Conservation (phyloP, 2,888 invertebrate species). For the Oeneis ivallda region DNA sequence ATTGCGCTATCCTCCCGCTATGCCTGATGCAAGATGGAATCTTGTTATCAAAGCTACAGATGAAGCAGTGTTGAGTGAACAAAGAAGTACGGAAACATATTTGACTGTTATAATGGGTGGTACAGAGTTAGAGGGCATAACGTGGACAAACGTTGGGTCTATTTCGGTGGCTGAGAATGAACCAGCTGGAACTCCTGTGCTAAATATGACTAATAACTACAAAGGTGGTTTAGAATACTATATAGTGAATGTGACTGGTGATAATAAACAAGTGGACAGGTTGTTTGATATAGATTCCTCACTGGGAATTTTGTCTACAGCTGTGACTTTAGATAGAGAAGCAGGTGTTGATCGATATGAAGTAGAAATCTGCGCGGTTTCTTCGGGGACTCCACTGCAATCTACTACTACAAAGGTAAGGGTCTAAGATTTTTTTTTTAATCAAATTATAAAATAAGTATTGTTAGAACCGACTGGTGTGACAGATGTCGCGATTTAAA, state of each 20-base stretch:
- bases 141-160: slow-evolving; percentile 84
- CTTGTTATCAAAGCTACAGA: slow-evolving; percentile 94
- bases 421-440: slow-evolving; percentile 2
- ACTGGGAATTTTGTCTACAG: slow-evolving; percentile 93
- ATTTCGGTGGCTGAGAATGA: slow-evolving; percentile 95
- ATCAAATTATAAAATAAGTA: slow-evolving; percentile 1
- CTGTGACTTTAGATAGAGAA: slow-evolving; percentile 91
- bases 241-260: slow-evolving; percentile 91
- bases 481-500: slow-evolving; percentile 31
- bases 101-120: slow-evolving; percentile 90
- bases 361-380: slow-evolving; percentile 92
- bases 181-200: slow-evolving; percentile 91
- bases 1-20: slow-evolving; percentile 81
- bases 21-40: slow-evolving; percentile 88
- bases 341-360: slow-evolving; percentile 90
- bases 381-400: slow-evolving; percentile 86
- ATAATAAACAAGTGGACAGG: slow-evolving; percentile 90
- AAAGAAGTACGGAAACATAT: slow-evolving; percentile 93
- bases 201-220: slow-evolving; percentile 89
- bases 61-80: slow-evolving; percentile 93
- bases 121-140: slow-evolving; percentile 80
- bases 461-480: slow-evolving; percentile 7
- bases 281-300: slow-evolving; percentile 95
- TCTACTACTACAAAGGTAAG: slow-evolving; percentile 93
- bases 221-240: slow-evolving; percentile 91